Evolutionary conservation across 1,140 invertebrate species (phyloP), one percentile per base, ranked within the genome.

Genomic region (Papilio polyxenes): DNA sequence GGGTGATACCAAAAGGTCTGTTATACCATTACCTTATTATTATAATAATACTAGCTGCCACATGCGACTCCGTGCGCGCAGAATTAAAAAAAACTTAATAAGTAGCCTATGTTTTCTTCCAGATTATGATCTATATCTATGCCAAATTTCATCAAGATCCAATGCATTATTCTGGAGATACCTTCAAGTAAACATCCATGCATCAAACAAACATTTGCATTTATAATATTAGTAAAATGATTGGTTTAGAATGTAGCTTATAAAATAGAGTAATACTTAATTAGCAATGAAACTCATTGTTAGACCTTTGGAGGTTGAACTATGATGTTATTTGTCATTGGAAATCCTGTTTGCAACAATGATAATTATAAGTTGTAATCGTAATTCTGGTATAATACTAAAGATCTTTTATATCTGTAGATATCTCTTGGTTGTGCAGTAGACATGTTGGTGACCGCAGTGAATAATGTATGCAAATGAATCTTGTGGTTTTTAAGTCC

Each of bases 1-100:
- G 99, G 92, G 97, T 99, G 86, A 99, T 99, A 96, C 99, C 99
- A 89, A 99, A 98, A 97, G 98, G 98, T 99, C 96, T 93, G 83
- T 83, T 81, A 15, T 82, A 74, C 31, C 17, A 74, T 48, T 74
- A n/a, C 3, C 31, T 6, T 75, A 48, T 15, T 20, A 37, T 72
- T 75, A 13, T 31, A 31, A 65, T 10, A 31, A 65, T 8, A 20
- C 2, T 31, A 31, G 23, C 23, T 31, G 23, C 2, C 23, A 31
- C 23, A 0, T 31, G 23, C 23, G 23, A 31, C 23, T 31, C 23
- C 23, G 23, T 31, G 0, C 2, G 23, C 23, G 23, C 23, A 2
- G 23, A 31, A 31, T 31, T 31, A 31, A 31, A 31, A 31, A 0
- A 31, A 31, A 1, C 23, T 1, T 31, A 2, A 31, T 31, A 31